A percentile compares a stretch with the other conserved stretches of the same genome.
Evolutionary conservation across 2,888 invertebrate genomes (phyloP).

Genomic region (Phasia obesa): DNA sequence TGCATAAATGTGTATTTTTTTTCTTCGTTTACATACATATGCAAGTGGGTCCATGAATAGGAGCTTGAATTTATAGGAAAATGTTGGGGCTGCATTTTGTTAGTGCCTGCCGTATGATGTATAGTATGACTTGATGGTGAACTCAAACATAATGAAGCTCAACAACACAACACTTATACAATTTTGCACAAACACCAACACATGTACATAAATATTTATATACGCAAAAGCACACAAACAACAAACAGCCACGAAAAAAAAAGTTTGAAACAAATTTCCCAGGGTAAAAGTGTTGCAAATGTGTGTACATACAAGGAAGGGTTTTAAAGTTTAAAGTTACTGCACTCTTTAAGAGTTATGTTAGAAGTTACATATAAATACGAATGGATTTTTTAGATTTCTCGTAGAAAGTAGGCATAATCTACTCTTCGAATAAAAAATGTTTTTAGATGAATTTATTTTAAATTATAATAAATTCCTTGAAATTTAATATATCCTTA

Average conservation of each 20-base stretch:
- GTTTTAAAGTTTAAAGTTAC: neutral
- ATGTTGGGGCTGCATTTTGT: neutral
- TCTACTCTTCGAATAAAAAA: too few species aligned
- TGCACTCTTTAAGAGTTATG: too few species aligned
- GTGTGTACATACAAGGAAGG: neutral
- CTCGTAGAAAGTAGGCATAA: too few species aligned
- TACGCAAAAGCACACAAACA: neutral
- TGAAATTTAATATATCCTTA: too few species aligned
- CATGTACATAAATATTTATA: neutral
- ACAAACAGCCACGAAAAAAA: slow-evolving; percentile 26
- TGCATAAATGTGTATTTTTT: slow-evolving; percentile 2
- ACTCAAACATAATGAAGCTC: slow-evolving; percentile 55
- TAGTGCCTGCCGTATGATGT: slow-evolving; percentile 21
- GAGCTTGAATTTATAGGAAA: slow-evolving; percentile 3
- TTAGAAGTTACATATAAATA: too few species aligned
- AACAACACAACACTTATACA: slow-evolving; percentile 43
- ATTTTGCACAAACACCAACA: neutral
- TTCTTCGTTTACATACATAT: neutral
- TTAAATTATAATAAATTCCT: too few species aligned
- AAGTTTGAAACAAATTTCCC: slow-evolving; percentile 50
- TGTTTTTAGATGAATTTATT: too few species aligned
- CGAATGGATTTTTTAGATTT: too few species aligned
- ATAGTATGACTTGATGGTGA: slow-evolving; percentile 52
- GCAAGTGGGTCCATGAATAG: neutral
- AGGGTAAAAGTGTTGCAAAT: slow-evolving; percentile 50